Percentiles rank a stretch among this genome's conserved stretches.
Conservation (phyloP, 2,888 invertebrate species). For the Sacculina carcini region DNA sequence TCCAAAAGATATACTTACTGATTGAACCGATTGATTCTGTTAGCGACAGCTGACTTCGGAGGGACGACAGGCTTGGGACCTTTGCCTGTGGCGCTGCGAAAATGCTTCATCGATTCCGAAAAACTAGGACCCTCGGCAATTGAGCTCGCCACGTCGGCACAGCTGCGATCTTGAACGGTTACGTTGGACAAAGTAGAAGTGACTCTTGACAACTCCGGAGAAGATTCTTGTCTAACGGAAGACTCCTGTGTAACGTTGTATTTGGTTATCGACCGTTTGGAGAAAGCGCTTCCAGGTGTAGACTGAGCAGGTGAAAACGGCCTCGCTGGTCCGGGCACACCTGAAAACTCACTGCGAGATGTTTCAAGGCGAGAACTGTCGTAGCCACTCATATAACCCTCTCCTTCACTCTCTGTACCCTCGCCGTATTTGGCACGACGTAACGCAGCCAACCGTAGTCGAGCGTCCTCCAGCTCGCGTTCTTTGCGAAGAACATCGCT, state of each 20-base stretch:
- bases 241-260: conserved; percentile 1
- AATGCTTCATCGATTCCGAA: conserved; percentile 13
- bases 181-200: background rate
- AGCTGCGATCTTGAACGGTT: background rate
- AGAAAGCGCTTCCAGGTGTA: conserved; percentile 1
- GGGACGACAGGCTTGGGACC: no score
- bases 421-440: conserved; percentile 66
- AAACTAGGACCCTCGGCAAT: conserved; percentile 14
- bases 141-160: background rate
- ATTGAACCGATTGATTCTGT: no score
- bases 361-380: conserved; percentile 26
- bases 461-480: conserved; percentile 70
- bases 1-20: no score
- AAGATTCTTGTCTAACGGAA: background rate
- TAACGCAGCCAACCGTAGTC: conserved; percentile 65
- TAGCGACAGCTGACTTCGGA: no score
- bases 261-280: background rate
- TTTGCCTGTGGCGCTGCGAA: conserved; percentile 10
- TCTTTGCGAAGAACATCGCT: conserved; percentile 82
- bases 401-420: conserved; percentile 16
- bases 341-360: conserved; percentile 8
- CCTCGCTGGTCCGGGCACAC: conserved; percentile 7
- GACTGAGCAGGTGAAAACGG: conserved; percentile 6
- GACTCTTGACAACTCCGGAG: background rate
- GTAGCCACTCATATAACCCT: conserved; percentile 22